Evolutionary conservation across 2,888 invertebrate species (phyloP).

Genomic region (Polydrusus tereticollis): DNA sequence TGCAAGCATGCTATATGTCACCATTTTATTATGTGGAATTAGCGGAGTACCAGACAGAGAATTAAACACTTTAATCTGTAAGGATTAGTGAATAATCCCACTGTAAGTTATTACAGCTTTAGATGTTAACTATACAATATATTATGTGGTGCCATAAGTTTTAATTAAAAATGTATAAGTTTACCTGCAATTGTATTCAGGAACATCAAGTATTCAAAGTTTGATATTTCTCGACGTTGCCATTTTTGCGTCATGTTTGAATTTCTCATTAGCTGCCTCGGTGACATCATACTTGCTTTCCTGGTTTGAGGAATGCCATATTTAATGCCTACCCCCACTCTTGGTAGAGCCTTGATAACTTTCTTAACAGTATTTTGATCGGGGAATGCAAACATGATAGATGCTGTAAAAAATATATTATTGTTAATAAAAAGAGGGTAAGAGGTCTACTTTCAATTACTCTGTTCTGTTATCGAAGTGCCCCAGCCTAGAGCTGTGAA

Average conservation of each 20-base stretch:
- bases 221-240: conserved; percentile 98
- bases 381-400: conserved; percentile 98
- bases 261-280: conserved; percentile 97
- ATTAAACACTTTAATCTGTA: background rate
- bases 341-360: conserved; percentile 96
- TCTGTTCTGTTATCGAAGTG: no score
- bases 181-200: conserved; percentile 98
- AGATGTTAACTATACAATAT: background rate
- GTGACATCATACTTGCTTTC: conserved; percentile 98
- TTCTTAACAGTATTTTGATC: conserved; percentile 98
- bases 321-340: conserved; percentile 99
- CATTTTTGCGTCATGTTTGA: conserved; percentile 99
- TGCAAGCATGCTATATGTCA: background rate
- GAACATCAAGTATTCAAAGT: conserved; percentile 99
- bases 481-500: no score
- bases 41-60: conserved; percentile 14
- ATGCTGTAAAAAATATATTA: conserved; percentile 74
- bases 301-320: conserved; percentile 99
- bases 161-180: conserved; percentile 56
- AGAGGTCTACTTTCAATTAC: no score
- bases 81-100: background rate
- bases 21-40: conserved; percentile 6
- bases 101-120: background rate
- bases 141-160: background rate
- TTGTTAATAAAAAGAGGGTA: no score